Percentiles rank a stretch among this genome's conserved stretches.
Conservation (phyloP, 37 sponge, comb jelly and placozoan genomes). For the Diacarnus erythraeanus region DNA sequence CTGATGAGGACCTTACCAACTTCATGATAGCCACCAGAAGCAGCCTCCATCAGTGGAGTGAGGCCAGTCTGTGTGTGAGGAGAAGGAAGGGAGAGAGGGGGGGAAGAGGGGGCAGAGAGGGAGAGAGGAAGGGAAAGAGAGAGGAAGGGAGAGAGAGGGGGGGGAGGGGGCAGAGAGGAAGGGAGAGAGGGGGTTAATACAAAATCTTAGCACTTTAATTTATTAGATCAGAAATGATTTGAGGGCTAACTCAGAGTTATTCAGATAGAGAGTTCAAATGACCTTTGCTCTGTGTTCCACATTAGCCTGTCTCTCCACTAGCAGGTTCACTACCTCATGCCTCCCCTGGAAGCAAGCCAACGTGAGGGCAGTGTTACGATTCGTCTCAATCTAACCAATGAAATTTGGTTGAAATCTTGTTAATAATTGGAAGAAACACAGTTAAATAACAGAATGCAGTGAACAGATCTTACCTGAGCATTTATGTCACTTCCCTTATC, state of each 20-base stretch:
- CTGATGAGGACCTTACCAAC: constrained; percentile 84
- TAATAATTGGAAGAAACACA: background rate
- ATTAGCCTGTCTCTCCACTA: constrained; percentile 82
- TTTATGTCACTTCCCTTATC: constrained; percentile 89
- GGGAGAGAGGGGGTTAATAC: background rate
- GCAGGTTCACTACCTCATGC: constrained; percentile 90
- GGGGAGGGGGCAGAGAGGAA: too few relatives aligned
- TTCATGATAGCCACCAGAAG: constrained; percentile 90
- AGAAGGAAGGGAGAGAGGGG: background rate
- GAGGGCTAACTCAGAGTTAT: too few relatives aligned
- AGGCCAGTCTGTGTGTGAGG: constrained; percentile 72
- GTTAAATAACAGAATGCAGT: background rate
- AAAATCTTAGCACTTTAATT: too few relatives aligned
- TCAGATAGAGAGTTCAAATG: too few relatives aligned
- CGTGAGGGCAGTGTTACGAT: constrained; percentile 93
- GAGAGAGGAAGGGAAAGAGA: constrained; percentile 1
- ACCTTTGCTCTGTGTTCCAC: constrained; percentile 94
- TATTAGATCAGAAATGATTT: too few relatives aligned
- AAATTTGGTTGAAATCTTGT: background rate
- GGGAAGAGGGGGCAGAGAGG: too few relatives aligned
- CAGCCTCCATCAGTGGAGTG: constrained; percentile 95
- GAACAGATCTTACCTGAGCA: constrained; percentile 71
- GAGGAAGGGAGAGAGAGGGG: constrained; percentile 17
- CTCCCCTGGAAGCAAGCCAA: constrained; percentile 95
- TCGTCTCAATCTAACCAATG: constrained; percentile 82